Base-by-base conservation (phyloP, 2,888 invertebrate genomes). In the Eupithecia pulchellata region DNA sequence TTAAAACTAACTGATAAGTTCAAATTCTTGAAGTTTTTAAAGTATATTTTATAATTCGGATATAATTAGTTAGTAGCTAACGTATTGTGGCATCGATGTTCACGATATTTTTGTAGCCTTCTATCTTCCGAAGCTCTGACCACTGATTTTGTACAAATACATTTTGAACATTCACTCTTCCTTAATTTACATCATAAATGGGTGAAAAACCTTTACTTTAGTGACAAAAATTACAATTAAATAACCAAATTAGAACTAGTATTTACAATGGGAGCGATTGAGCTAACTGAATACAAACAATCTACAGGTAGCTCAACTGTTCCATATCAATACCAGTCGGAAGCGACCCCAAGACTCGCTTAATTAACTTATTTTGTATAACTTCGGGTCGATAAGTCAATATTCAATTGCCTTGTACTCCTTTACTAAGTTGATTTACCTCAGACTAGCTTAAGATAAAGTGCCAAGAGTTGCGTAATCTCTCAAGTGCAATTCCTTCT, bases 401-500 rank as follows among this genome's bases (percentile, higher is more conserved):
- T 25, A 32, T 36, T 61, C 13, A 61, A 14, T 61, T 61, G 61
- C 25, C n/a, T 34, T 36, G 29, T 65, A 34, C 60, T 29, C 2
- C 42, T 27, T 58, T 36, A 14, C 52, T 34, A 55, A 55, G 71
- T 75, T 76, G 42, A 62, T 76, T 81, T 79, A 81, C 77, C 77
- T 82, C 80, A 85, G 78, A 63, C 66, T 92, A 92, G 89, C 81
- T 81, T 94, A 93, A 93, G 91, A 88, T 78, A 82, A 93, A 93
- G 93, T 94, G 93, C 93, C 93, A 94, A 93, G 90, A 89, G 87
- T 88, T 83, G 86, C 87, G 82, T 86, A 87, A 84, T 86, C 82
- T 88, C 87, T 88, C 85, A 91, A 91, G 89, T 91, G 91, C 93
- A 91, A 91, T 91, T 92, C 86, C 85, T 89, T 89, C 86, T 91